Evolutionary conservation across 2,797 vertebrate genomes (phyloP).

Genomic region (Morelia viridis): DNA sequence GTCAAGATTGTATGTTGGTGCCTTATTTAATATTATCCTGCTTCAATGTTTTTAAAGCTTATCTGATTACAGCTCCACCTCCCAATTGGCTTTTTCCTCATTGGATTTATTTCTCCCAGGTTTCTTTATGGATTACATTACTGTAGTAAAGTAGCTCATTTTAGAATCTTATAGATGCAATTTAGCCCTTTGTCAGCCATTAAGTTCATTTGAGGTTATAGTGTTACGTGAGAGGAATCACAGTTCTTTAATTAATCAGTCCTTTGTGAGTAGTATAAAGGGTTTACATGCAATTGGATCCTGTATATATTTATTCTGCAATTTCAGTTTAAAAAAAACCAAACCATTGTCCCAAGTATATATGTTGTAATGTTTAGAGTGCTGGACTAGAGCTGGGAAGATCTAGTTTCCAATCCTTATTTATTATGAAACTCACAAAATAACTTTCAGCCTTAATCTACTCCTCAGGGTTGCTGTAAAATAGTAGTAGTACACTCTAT

Average conservation of each 20-base stretch:
- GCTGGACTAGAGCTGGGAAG: background rate
- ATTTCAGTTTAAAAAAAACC: background rate
- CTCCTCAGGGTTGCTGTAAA: background rate
- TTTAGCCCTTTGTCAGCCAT: background rate
- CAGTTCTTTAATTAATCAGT: background rate
- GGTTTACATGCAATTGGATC: background rate
- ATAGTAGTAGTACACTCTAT: background rate
- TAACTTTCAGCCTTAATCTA: background rate
- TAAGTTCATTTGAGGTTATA: background rate
- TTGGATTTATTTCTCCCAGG: background rate
- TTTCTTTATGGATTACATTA: background rate
- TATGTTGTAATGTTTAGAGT: background rate
- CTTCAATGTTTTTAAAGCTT: background rate
- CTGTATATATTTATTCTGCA: background rate
- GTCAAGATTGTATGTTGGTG: background rate
- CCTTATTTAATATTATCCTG: background rate
- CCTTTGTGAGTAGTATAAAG: background rate
- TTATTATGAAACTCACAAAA: background rate
- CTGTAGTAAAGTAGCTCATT: background rate
- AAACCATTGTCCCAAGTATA: background rate
- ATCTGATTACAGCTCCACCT: too few species aligned
- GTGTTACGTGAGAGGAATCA: background rate
- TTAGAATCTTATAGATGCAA: background rate
- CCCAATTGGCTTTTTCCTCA: too few species aligned
- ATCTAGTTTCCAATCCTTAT: background rate